Percentiles rank a stretch among this genome's conserved stretches.
Conservation (phyloP, 2,113 vertebrate genomes). For the Corapipo altera region DNA sequence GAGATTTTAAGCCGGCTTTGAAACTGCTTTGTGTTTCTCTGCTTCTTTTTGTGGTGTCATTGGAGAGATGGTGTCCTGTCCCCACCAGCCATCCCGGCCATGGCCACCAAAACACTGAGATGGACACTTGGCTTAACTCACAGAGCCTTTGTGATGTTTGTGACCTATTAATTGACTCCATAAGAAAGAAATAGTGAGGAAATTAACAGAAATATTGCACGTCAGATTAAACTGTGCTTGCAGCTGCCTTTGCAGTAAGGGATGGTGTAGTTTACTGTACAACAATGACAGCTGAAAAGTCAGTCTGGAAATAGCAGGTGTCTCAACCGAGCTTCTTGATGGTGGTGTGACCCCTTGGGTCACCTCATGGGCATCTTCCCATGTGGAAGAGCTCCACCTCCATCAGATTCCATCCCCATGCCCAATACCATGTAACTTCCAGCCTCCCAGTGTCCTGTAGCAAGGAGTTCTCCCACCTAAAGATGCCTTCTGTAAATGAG, state of each 20-base stretch:
- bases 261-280: background rate
- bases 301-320: background rate
- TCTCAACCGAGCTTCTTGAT: background rate
- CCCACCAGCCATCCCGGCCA: rapidly evolving
- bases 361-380: background rate
- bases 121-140: background rate
- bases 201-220: background rate
- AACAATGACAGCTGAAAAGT: background rate
- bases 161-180: background rate
- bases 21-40: background rate
- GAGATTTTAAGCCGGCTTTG: background rate
- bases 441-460: background rate
- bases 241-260: background rate
- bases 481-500: background rate
- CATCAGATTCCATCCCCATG: background rate
- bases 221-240: background rate
- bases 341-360: background rate
- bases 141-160: background rate
- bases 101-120: background rate
- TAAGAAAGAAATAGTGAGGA: background rate
- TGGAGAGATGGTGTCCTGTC: background rate
- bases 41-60: background rate
- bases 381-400: background rate
- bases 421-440: background rate
- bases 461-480: background rate